Base-by-base conservation (phyloP, 2,797 vertebrate species). In the Rhinogobio ventralis region DNA sequence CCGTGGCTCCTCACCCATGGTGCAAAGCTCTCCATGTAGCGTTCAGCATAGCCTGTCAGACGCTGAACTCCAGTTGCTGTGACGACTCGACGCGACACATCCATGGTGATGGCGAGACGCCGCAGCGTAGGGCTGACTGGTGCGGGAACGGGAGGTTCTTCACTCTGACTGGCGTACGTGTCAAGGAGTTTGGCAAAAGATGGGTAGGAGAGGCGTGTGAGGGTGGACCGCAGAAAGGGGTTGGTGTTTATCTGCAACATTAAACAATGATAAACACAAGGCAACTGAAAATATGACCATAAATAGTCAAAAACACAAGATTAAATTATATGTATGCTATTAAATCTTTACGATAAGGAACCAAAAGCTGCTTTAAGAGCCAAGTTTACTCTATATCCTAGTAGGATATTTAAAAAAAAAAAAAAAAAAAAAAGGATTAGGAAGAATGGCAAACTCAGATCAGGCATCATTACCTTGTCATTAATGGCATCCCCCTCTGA, bases 1-100 rank as follows among this genome's bases (percentile, higher is more conserved):
- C 97, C 97, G 0, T 95, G 95, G 55, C 93, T 94, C 91, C 96
- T 96, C 8, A 97, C 91, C 96, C 96, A 97, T 0, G 96, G 96
- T 2, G 92, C 86, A n/a, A 97, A 98, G 86, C 89, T 96, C 88
- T 97, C 95, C 94, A 98, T 96, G 90, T 96, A 96, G 77, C 90
- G 88, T 74, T 95, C 92, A 1, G 95, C 95, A 8, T 93, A 95
- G 46, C 95, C 95, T 79, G 96, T 92, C 73, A 96, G 93, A 71
- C 94, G 95, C 74, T 96, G 95, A 0, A 93, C 75, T 42, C 96
- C 96, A 0, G 95, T 96, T 1, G 97, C 95, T 0, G 95, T 94
- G 3, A 96, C 93, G 2, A 97, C 95, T 0, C 96, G 94, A 2
- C 96, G 94, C 0, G 96, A 96, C 23, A 96, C 93, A 86, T 97